Evolutionary conservation across 2,888 invertebrate species (phyloP), one percentile per base, ranked within the genome.

Genomic region (Mechanitis mazaeus): DNA sequence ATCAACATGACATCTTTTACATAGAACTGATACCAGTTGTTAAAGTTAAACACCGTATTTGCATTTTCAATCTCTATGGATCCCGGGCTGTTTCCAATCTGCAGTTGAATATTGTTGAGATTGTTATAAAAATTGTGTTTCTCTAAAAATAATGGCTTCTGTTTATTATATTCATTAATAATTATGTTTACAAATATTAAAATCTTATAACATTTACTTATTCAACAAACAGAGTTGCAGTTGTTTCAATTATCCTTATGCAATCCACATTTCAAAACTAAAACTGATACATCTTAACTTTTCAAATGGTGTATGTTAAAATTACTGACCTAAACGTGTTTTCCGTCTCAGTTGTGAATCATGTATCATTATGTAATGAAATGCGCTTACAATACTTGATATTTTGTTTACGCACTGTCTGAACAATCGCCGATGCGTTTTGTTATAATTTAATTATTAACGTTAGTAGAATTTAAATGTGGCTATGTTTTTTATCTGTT

Each of bases 11-110:
- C 7, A 50, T 31, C 50, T 35, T 58, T 55, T 50, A 55, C 55
- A 58, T 47, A 58, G 55, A 42, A 47, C 68, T 70, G 70, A 78
- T 76, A 84, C 75, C 87, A 88, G 87, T 88, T 87, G 87, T 84
- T 81, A 77, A 85, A 85, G 87, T 86, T 86, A 85, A 83, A 83
- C 79, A 82, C 78, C 78, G 75, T 75, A 89, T 90, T 90, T 88
- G 87, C 90, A 90, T 90, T 86, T 88, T 88, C 90, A 89, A 87
- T 90, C 87, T 84, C 83, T 67, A 56, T 61, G 66, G 63, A 83
- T 86, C 83, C 59, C 71, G 65, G 79, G 84, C 75, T 50, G 50
- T 31, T 28, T 31, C 28, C 3, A 50, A 9, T 31, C 9, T 6
- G 45, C 12, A 50, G 31, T 31, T 12, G 50, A 50, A 50, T 50